Evolutionary conservation across 92 coral and sea anemone genomes (phyloP), one percentile per base, ranked within the genome.

Genomic region (Actinernus sp.): DNA sequence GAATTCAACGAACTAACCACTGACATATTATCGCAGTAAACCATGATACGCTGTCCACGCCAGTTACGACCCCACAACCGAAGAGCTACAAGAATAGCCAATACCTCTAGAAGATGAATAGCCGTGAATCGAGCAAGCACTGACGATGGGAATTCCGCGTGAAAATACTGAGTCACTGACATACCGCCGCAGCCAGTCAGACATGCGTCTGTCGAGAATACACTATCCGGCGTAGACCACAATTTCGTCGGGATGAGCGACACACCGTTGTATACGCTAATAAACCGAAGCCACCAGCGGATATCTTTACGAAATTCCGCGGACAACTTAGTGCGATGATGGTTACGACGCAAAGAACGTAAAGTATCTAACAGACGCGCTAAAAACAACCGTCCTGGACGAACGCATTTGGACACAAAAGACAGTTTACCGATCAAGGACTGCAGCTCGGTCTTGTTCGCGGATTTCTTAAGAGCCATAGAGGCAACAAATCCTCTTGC

Each of bases 401-500:
- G 16, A 24, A 68, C 65, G 24, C 65, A 66, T 66, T 66, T 66
- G 10, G 74, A 66, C 0, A 66, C 74, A 50, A 66, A 51, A 8
- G 39, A 51, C 21, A 66, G 38, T 66, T 66, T 66, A 14, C 74
- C 63, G 31, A 66, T 29, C 73, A 66, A 52, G 29, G 76, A 68
- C 41, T 49, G 75, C 31, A 68, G 27, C 26, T 68, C 75, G 32
- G 29, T 51, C 34, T 68, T 68, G 28, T 62, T 48, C 27, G 55
- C 63, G 37, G 44, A 31, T 68, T 37, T 62, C 57, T 70, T 20
- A 14, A 8, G 43, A 41, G 34, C 78, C 78, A 70, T 17, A 2
- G 9, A 3, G 40, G 19, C 41, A 61, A 26, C 34, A 50, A 60
- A 13, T 50, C 58, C 21, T 60, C 52, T n/a, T n/a, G n/a, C 11